These are phyloP conservation scores for Adoxophyes honmai DNA, from an alignment of 1,140 invertebrate genomes.

Conservation along the genomic window DNA sequence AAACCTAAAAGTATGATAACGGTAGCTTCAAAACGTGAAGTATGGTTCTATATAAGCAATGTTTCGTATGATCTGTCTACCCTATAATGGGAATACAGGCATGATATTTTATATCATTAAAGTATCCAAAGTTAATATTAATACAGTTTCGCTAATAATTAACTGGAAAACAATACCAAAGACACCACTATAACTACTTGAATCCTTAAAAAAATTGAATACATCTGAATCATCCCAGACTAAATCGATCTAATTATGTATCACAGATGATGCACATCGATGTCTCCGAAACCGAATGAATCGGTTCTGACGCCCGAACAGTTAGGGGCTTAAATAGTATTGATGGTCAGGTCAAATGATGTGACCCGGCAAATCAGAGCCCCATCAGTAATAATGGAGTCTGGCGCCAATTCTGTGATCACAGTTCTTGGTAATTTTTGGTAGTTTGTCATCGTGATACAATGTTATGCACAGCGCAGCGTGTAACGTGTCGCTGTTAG, in stretches of 20 bases:
- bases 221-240: not conserved
- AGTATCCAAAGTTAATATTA: not conserved
- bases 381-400: slow-evolving; percentile 53
- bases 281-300: not conserved
- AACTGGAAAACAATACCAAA: no score
- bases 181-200: no score
- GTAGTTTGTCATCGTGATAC: no score
- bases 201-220: no score
- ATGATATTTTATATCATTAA: not conserved
- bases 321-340: slow-evolving; percentile 51
- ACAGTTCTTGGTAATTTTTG: not conserved
- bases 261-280: not conserved
- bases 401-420: slow-evolving; percentile 38
- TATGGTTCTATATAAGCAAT: no score
- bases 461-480: no score
- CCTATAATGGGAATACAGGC: no score
- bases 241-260: not conserved
- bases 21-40: no score
- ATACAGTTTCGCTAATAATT: not conserved
- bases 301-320: slow-evolving; percentile 1
- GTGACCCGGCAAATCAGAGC: slow-evolving; percentile 66
- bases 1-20: no score
- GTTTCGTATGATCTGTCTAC: no score
- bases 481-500: no score
- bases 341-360: slow-evolving; percentile 64